These are phyloP conservation scores for Enteromius argenteus DNA, from an alignment of 2,797 vertebrate species.

Conservation along the genomic window DNA sequence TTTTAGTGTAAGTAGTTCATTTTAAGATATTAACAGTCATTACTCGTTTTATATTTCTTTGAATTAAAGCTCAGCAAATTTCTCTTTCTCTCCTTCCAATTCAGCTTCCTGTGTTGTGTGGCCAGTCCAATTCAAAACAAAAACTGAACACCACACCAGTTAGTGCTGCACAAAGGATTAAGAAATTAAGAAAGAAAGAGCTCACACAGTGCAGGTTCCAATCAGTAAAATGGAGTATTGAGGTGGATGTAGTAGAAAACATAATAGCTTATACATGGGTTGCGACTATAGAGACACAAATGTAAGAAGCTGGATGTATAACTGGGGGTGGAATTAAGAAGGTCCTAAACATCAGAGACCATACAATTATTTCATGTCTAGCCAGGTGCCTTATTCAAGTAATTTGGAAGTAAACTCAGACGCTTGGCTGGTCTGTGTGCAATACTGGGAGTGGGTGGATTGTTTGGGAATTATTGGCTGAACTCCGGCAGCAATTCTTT, in stretches of 20 bases:
- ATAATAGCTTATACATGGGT: not conserved
- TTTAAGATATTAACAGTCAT: not conserved
- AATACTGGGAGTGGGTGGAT: conserved; percentile 6
- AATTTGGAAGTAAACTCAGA: conserved; percentile 26
- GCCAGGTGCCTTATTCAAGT: conserved; percentile 12
- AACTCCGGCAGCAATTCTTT: conserved; percentile 5
- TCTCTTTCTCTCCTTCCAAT: not conserved
- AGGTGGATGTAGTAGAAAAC: not conserved
- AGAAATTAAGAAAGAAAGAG: not conserved
- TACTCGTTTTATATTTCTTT: not conserved
- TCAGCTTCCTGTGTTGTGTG: not conserved
- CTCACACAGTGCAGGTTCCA: not conserved
- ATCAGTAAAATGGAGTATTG: not conserved
- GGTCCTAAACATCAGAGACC: conserved; percentile 15
- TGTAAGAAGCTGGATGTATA: not conserved
- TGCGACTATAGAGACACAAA: not conserved
- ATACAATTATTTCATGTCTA: not conserved
- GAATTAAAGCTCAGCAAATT: not conserved
- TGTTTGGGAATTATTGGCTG: conserved; percentile 19
- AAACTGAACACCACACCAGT: not conserved
- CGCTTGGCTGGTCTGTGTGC: conserved; percentile 1
- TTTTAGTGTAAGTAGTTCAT: not conserved
- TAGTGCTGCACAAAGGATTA: not conserved
- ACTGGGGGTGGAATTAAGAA: conserved; percentile 7
- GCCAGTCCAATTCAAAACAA: not conserved